Conservation (phyloP, 2,888 invertebrate species). For the Cephonodes hylas region DNA sequence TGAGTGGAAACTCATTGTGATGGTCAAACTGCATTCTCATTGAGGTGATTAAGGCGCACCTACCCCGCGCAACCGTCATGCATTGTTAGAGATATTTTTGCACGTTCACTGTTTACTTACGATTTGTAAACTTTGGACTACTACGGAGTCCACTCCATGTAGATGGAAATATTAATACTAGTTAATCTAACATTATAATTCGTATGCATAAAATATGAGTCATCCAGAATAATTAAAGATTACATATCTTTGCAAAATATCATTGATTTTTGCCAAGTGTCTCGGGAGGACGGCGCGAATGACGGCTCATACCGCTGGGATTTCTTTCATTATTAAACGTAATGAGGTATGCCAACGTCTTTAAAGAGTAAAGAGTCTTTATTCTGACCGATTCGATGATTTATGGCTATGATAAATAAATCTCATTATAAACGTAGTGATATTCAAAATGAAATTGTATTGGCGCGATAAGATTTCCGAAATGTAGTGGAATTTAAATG, state of each 20-base stretch:
- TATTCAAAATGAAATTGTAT: not conserved
- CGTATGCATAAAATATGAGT: too few relatives aligned
- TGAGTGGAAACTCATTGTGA: conserved; percentile 2
- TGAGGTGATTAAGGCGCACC: conserved; percentile 5
- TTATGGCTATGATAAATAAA: not conserved
- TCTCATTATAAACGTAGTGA: not conserved
- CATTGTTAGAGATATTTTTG: not conserved
- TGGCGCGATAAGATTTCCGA: not conserved
- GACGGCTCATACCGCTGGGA: too few relatives aligned
- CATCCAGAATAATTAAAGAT: too few relatives aligned
- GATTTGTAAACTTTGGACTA: not conserved
- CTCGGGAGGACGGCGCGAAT: too few relatives aligned
- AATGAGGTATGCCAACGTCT: not conserved
- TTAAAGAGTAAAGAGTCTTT: not conserved
- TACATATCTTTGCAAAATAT: too few relatives aligned
- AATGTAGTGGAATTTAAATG: not conserved
- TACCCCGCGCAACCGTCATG: not conserved
- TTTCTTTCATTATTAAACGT: not conserved
- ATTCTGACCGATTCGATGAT: not conserved
- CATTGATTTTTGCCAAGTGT: too few relatives aligned
- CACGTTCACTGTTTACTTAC: not conserved
- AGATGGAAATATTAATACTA: too few relatives aligned
- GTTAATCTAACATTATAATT: too few relatives aligned
- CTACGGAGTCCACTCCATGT: too few relatives aligned
- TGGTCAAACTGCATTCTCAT: conserved; percentile 9